Base-by-base conservation (phyloP, 2,113 vertebrate species). In the Gobiocypris rarus region DNA sequence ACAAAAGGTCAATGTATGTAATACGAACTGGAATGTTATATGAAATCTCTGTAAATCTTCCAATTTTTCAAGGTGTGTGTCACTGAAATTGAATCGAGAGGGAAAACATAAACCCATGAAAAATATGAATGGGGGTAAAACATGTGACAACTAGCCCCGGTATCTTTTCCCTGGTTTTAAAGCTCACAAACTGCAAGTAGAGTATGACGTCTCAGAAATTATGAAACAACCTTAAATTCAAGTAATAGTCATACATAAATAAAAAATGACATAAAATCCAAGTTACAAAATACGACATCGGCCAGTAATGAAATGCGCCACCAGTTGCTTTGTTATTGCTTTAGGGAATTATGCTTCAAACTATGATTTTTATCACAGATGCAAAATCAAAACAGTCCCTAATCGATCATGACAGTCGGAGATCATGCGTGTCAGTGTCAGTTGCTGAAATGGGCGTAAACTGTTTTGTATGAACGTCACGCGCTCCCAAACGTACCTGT, bases 401-500 rank as follows among this genome's bases (percentile, higher is more conserved):
- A 31, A 79, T 63, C 38, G 14, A 79, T 63, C n/a, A 11, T 28
- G 58, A 78, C 34, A 43, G 15, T 5, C 82, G n/a, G 2, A 19
- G 4, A 13, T 13, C 1, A 76, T 41, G 26, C 43, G 28, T 61
- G 26, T 54, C 52, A 50, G 28, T 61, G 26, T 54, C 52, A 50
- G 10, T 67, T 71, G 41, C 26, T 26, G n/a, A 34, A 45, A 83
- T 69, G 41, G 59, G 84, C 59, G 79, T 63, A 43, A 71, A 81
- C 77, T 7, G 6, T 50, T 41, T 82, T 9, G 34, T 45, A 58
- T 15, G 82, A 78, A 48, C 28, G 26, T 10, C 65, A 58, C 24
- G 13, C 41, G 59, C 41, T 6, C 50, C 28, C 41, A 13, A 54
- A 63, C 76, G 9, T 84, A 91, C 89, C 87, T 90, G 85, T 73